Evolutionary conservation across 2,888 invertebrate genomes (phyloP).

Genomic region (Lomographa bimaculata): DNA sequence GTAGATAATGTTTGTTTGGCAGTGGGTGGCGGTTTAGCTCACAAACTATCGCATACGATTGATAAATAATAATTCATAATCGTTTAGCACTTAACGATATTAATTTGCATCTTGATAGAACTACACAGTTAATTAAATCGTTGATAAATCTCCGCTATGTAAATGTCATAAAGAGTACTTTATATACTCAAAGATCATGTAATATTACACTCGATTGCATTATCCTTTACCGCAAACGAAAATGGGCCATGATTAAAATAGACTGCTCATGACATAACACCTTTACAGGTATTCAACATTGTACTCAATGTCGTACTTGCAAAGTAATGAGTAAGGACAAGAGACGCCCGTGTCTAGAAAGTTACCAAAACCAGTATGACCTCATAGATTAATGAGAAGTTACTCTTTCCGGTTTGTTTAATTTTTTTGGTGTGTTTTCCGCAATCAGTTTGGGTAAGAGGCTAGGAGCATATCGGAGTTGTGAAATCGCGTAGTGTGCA

Average conservation of each 20-base stretch:
- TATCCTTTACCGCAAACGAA: slow-evolving; percentile 12
- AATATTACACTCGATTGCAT: slow-evolving; percentile 14
- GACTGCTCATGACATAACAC: slow-evolving; percentile 8
- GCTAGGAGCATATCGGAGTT: slow-evolving; percentile 62
- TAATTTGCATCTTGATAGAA: slow-evolving; percentile 20
- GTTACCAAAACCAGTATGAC: slow-evolving; percentile 30
- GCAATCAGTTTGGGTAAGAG: slow-evolving; percentile 65
- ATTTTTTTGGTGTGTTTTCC: slow-evolving; percentile 58
- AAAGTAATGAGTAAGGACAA: slow-evolving; percentile 17
- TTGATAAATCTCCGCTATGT: slow-evolving; percentile 1
- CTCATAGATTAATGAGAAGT: slow-evolving; percentile 38
- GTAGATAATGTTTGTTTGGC: slow-evolving; percentile 4
- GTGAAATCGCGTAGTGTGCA: slow-evolving; percentile 54
- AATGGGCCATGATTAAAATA: slow-evolving; percentile 6
- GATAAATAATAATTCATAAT: slow-evolving; percentile 17
- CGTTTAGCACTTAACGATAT: slow-evolving; percentile 18
- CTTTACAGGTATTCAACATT: no score
- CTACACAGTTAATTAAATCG: slow-evolving; percentile 12
- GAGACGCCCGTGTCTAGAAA: slow-evolving; percentile 28
- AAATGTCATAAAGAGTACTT: not conserved
- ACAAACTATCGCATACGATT: slow-evolving; percentile 13
- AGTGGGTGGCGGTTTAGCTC: not conserved
- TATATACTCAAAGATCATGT: slow-evolving; percentile 2
- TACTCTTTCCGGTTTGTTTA: slow-evolving; percentile 49
- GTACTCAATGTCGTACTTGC: slow-evolving; percentile 11